Base-by-base conservation (phyloP, 2,888 invertebrate species). In the Eupeodes luniger region DNA sequence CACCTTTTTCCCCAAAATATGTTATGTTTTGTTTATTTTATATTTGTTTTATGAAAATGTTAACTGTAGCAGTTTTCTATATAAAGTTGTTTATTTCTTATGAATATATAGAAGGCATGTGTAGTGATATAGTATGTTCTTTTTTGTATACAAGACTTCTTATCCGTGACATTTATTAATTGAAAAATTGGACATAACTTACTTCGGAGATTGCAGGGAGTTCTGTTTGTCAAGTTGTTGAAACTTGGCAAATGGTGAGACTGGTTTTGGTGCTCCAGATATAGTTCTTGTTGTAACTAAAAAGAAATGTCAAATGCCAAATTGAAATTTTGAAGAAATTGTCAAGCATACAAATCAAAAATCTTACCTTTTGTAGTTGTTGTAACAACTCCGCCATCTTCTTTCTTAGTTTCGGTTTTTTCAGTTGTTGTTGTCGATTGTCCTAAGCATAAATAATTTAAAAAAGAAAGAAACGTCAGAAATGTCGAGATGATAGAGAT, bases 201-300 rank as follows among this genome's bases (percentile, higher is more conserved):
- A 98, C 97, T 96, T 97, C 94, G 97, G 96, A 91, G 94, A 94
- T 92, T 96, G 95, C 92, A 95, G 95, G 91, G 97, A 97, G 94
- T 96, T 97, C 94, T 97, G 97, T 93, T 96, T 96, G 94, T 98
- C 98, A 94, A 98, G 95, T 95, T 98, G 97, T 93, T 96, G 96
- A 95, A 98, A 98, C 95, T 98, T 98, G 92, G 97, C 96, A 94
- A 98, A 98, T 90, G 98, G 97, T 91, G 98, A 97, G 92, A 96
- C 95, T 90, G 96, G 96, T 96, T 97, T 93, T 93, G 94, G 89
- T 93, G 94, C 93, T 92, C 95, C 95, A 92, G 94, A 94, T 93
- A 96, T 95, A 95, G 94, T 92, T 85, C 92, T 92, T 89, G 93
- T 93, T 91, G 93, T 93, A 91, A 93, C 93, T 93, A 40, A 19